Evolutionary conservation across 2,113 vertebrate genomes (phyloP).

Genomic region (Melanocharis versteri): DNA sequence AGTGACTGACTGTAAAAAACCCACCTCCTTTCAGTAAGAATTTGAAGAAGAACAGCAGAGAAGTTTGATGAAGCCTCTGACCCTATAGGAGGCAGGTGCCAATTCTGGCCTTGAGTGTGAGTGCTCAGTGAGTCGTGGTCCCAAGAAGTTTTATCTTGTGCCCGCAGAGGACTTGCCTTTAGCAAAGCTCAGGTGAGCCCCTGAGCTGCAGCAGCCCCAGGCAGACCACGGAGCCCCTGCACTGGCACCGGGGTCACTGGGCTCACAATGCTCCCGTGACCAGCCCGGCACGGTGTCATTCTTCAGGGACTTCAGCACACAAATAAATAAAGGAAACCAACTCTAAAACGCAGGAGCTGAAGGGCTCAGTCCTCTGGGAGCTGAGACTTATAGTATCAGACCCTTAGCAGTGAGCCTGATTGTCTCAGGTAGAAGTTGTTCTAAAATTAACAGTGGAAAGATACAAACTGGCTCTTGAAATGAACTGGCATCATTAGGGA

Average conservation of each 20-base stretch:
- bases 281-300: fast-evolving
- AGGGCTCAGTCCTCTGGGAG: background rate
- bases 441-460: background rate
- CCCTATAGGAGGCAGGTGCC: background rate
- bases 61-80: background rate
- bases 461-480: background rate
- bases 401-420: background rate
- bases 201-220: background rate
- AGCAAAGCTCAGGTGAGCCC: background rate
- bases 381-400: background rate
- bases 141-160: background rate
- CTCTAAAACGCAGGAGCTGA: background rate
- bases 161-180: fast-evolving
- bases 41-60: background rate
- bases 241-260: fast-evolving
- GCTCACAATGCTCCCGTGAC: background rate
- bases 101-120: background rate
- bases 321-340: background rate
- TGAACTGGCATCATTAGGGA: background rate
- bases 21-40: background rate
- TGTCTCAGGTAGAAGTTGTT: fast-evolving
- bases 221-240: background rate
- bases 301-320: background rate
- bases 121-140: background rate
- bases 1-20: fast-evolving